These are phyloP conservation scores for Pachypanchax playfairii DNA, from an alignment of 2,113 vertebrate genomes.

Conservation along the genomic window DNA sequence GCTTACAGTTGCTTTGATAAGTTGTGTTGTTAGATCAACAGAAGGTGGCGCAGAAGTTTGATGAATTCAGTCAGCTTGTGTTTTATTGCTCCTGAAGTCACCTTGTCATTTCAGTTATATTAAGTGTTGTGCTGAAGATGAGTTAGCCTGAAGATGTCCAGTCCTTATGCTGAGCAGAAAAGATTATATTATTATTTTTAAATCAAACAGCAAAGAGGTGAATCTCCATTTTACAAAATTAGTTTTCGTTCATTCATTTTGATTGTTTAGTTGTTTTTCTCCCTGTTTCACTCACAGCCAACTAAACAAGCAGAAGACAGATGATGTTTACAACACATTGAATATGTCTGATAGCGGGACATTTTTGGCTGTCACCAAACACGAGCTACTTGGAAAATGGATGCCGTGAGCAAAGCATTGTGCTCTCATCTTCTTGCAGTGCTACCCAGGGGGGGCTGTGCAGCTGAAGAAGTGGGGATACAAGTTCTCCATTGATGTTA, in stretches of 20 bases:
- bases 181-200: background rate
- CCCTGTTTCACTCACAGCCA: background rate
- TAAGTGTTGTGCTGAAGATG: background rate
- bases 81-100: background rate
- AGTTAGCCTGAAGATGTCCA: background rate
- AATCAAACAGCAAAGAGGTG: background rate
- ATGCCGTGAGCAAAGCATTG: background rate
- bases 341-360: background rate
- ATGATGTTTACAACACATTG: background rate
- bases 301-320: background rate
- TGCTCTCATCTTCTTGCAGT: background rate
- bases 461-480: background rate
- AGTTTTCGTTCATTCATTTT: background rate
- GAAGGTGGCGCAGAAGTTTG: background rate
- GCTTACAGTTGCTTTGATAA: background rate
- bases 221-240: background rate
- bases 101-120: background rate
- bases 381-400: background rate
- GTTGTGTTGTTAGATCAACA: background rate
- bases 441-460: background rate
- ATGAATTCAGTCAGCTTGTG: background rate
- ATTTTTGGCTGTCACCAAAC: background rate
- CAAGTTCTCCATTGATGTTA: background rate
- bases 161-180: background rate
- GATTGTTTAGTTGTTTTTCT: background rate